Conservation (phyloP, 2,888 invertebrate genomes). For the Ashinkailepas kermadecensis region DNA sequence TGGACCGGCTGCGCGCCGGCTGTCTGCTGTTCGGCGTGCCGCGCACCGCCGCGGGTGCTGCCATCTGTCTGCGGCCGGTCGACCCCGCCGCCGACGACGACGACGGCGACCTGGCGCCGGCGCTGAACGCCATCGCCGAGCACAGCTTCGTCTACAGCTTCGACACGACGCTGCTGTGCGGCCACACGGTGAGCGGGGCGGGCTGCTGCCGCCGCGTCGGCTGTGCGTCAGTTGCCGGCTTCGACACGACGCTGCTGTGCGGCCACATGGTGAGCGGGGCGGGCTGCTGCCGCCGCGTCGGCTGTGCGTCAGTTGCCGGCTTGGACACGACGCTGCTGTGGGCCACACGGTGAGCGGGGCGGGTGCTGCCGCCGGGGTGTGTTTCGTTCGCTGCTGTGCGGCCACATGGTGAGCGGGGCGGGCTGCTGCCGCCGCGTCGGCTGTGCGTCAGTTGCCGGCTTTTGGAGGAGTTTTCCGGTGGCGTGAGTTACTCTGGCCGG, state of each 20-base stretch:
- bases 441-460: not conserved
- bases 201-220: no score
- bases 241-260: not conserved
- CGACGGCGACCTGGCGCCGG: not conserved
- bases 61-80: slow-evolving; percentile 37
- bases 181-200: not conserved
- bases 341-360: not conserved
- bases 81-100: slow-evolving; percentile 23
- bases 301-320: no score
- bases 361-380: not conserved
- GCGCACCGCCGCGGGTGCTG: slow-evolving; percentile 40
- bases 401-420: not conserved
- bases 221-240: not conserved
- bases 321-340: not conserved
- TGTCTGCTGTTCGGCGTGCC: slow-evolving; percentile 47
- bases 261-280: not conserved
- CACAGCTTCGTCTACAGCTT: not conserved
- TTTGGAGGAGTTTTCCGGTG: not conserved
- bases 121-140: not conserved
- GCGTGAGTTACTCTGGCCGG: no score
- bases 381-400: not conserved
- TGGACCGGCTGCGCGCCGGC: slow-evolving; percentile 44
- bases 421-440: no score
- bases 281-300: no score
- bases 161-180: not conserved